Percentiles rank a stretch among this genome's conserved stretches.
These are phyloP conservation scores for Takifugu bimaculatus DNA, from an alignment of 2,113 vertebrate species.

Conservation along the genomic window DNA sequence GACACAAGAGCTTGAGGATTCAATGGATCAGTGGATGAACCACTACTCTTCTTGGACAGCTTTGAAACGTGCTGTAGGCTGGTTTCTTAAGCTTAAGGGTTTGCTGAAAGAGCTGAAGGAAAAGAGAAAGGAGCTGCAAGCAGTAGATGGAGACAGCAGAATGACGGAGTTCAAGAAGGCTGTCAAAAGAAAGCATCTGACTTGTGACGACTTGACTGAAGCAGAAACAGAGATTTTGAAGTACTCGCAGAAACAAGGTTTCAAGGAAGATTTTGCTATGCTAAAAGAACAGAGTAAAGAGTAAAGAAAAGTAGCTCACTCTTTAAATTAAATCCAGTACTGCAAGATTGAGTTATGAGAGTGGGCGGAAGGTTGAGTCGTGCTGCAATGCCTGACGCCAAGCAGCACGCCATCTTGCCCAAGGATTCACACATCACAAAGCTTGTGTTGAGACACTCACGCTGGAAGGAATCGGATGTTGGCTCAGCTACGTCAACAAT, in stretches of 20 bases:
- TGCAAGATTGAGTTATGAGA: no score
- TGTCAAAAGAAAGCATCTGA: no score
- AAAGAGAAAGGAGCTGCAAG: no score
- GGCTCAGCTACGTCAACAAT: slow-evolving; percentile 8
- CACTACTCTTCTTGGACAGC: neutral
- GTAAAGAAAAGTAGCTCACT: slow-evolving; percentile 10
- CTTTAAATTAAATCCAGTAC: no score
- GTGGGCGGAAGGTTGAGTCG: slow-evolving; percentile 2
- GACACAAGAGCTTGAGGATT: neutral
- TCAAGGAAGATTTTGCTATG: slow-evolving; percentile 7
- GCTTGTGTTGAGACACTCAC: slow-evolving; percentile 5
- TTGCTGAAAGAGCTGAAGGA: no score
- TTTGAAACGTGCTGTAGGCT: no score
- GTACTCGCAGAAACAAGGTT: slow-evolving; percentile 1
- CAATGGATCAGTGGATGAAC: neutral
- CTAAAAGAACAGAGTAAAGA: neutral
- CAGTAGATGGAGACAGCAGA: no score
- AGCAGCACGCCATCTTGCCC: slow-evolving; percentile 9
- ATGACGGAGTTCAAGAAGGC: no score
- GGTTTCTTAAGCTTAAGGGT: no score
- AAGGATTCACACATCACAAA: neutral
- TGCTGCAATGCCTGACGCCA: neutral
- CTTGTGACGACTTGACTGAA: no score
- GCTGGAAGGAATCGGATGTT: slow-evolving; percentile 9
- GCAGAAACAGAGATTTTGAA: no score